Base-by-base conservation (phyloP, 2,888 invertebrate genomes). In the Merodon equestris region DNA sequence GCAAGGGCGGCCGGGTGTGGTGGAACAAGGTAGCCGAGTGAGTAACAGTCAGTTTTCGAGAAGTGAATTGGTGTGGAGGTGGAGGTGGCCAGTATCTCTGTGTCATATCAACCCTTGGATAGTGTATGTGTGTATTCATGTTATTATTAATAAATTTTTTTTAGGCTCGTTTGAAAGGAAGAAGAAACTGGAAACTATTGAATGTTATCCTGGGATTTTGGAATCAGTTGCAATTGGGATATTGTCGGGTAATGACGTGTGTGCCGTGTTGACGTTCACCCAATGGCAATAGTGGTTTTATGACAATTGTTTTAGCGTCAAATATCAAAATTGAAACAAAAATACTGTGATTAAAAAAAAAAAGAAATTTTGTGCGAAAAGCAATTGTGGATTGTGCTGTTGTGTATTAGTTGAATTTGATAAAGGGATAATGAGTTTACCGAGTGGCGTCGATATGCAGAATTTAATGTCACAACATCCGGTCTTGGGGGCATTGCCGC, bases 401-500 rank as follows among this genome's bases (percentile, higher is more conserved):
- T 40, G 14, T 47, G 72, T 42, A 38, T 38, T 14, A 19, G 9
- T 17, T 38, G 27, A 50, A 58, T 53, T 15, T 9, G 38, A 50
- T 19, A 48, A n/a, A 53, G 51, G 10, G 18, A 68, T 58, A 91
- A 96, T 96, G 96, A 95, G 95, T 88, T 90, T 96, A 83, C 95
- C 95, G 83, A 93, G 93, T 89, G 95, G 96, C 83, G 94, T 96
- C 83, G 96, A 96, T 90, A 95, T 96, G 89, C 93, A 95, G 75
- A 93, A 95, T 87, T 89, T 96, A 86, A 95, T 96, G 91, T 95
- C 95, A 84, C 96, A 96, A 86, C 93, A 93, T 88, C 94, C 95
- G 44, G 95, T 96, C 76, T 87, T 96, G 87, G 94, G 94, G 38
- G 94, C 94, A 0, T 88, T 95, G 84, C 96, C 96, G 53, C 96